phyloP scores from a whole-genome alignment of 1,140 invertebrate genomes.

The Trichonephila clavata region DNA sequence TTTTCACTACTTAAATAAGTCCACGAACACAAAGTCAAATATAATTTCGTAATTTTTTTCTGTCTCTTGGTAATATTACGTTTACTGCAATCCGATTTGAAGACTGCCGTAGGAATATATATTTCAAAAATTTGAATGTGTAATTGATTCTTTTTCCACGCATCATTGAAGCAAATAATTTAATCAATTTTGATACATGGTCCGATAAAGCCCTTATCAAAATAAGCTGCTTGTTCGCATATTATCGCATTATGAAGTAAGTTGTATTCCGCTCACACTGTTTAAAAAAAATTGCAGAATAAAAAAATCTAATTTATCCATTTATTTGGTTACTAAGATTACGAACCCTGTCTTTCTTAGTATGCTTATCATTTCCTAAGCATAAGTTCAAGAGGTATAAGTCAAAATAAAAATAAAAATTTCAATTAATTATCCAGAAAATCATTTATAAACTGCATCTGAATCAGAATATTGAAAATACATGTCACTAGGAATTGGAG shows the following conservation, averaged over 20 bases:
- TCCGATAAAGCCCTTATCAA: conserved; percentile 11
- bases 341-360: background rate
- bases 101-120: no score
- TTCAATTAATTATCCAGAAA: no score
- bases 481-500: background rate
- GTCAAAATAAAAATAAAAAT: no score
- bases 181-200: background rate
- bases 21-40: no score
- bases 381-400: background rate
- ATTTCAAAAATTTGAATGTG: no score
- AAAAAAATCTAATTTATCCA: background rate
- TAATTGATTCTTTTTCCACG: background rate
- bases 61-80: no score
- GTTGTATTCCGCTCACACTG: background rate
- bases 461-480: no score
- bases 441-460: no score
- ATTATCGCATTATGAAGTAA: background rate
- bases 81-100: no score
- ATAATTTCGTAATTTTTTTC: no score
- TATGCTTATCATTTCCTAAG: background rate
- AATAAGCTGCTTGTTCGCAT: background rate
- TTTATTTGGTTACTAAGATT: background rate
- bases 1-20: no score
- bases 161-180: conserved; percentile 22
- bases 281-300: background rate